Evolutionary conservation across 2,888 invertebrate genomes (phyloP), one percentile per base, ranked within the genome.

Genomic region (Scrobipalpa costella): DNA sequence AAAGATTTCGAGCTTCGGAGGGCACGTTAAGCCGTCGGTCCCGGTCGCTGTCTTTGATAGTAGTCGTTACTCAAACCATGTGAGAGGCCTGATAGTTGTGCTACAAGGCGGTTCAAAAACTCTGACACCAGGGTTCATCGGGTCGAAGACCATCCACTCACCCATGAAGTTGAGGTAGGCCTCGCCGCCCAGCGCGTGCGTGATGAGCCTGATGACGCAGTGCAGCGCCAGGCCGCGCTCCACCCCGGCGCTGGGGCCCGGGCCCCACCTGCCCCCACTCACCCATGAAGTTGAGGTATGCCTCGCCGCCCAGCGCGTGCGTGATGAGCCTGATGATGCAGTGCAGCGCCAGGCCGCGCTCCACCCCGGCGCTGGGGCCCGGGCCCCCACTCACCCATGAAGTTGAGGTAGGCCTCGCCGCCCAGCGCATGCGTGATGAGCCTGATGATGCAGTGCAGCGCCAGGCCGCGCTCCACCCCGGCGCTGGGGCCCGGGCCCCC

Each of bases 161-260:
- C 98, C 99, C 73, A 99, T 99, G 78, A 99, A 99, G 90, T 99
- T 99, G n/a, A 99, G 94, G 88, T 99, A 99, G 0, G 96, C 98
- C 89, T 99, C 99, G 13, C 99, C 99, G 13, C 99, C 99, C 6
- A 99, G 91, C 5, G 95, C 94, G 83, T 98, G 96, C 0, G 99
- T 99, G 69, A 99, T 93, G 63, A 99, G 94, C 0, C 98, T 93
- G 72, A 99, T 99, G 92, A 99, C 94, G 90, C 99, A 99, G 88
- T 99, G 99, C 68, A 99, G 92, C 27, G 99, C 97, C 63, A 99
- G 93, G 3, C 99, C 99, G 40, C 99, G 94, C 83, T 97, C 98
- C 67, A 99, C n/a, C n/a, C n/a, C n/a, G 95, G 58, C 38, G 11
- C 9, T 38, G 38, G 6, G 38, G 38, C 34, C 6, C 34, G 34